Conservation (phyloP, 2,113 vertebrate species). For the Muntiacus muntjak region DNA sequence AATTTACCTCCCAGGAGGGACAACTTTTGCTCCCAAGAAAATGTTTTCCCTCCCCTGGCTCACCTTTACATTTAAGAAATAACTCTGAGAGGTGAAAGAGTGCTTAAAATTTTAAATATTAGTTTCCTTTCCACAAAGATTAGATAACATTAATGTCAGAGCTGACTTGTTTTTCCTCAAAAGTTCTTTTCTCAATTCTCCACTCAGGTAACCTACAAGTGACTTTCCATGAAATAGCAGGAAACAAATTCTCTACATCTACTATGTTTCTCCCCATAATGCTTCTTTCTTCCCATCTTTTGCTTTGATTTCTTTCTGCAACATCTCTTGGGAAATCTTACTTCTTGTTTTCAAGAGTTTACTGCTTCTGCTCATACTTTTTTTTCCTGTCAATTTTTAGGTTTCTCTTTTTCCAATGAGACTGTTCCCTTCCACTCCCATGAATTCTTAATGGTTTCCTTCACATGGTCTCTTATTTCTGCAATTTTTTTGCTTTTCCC, state of each 20-base stretch:
- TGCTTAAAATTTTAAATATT: constrained; percentile 62
- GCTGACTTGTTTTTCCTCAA: neutral
- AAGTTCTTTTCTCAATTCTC: neutral
- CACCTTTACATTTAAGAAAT: constrained; percentile 51
- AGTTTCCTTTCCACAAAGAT: constrained; percentile 43
- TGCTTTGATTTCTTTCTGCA: constrained; percentile 34
- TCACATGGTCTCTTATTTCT: neutral
- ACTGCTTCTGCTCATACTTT: neutral
- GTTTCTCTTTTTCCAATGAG: constrained; percentile 32
- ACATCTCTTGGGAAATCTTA: constrained; percentile 53
- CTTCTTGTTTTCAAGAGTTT: constrained; percentile 31
- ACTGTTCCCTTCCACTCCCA: neutral
- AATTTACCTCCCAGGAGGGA: constrained; percentile 54
- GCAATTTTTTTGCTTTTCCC: neutral
- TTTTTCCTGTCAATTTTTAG: neutral
- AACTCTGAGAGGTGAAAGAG: neutral
- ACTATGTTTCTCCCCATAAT: neutral
- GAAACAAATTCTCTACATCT: neutral
- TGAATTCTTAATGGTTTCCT: constrained; percentile 9
- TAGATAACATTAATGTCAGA: constrained; percentile 37
- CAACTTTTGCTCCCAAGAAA: constrained; percentile 47
- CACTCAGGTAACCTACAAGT: constrained; percentile 22
- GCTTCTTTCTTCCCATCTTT: neutral
- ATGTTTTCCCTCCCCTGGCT: constrained; percentile 29
- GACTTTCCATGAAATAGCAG: constrained; percentile 31